Evolutionary conservation across 2,797 vertebrate genomes (phyloP), one percentile per base, ranked within the genome.

Genomic region (Champsocephalus gunnari): DNA sequence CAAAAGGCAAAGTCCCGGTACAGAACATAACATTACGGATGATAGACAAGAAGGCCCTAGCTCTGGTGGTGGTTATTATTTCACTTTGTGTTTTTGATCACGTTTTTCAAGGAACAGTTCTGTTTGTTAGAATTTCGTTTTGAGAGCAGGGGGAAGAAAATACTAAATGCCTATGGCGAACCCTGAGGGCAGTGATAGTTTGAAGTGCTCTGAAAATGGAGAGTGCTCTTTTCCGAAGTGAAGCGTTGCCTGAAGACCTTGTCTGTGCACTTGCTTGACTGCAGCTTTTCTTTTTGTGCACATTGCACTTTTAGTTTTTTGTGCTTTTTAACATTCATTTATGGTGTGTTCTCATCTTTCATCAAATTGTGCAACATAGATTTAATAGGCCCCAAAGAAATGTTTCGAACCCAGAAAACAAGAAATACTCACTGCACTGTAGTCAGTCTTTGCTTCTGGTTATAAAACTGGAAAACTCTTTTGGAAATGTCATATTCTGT

Each of bases 181-280:
- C 84, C 87, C 88, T 81, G 64, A 71, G 79, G 89, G 78, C 81
- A 79, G 66, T 4, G 47, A 75, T 69, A 79, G 83, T 84, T 81
- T 77, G 78, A 81, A 84, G 66, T 65, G 64, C 76, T 85, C 72
- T 82, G 82, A 79, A 88, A 86, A 87, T 79, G 64, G 70, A 72
- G 83, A 68, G 55, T 50, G 65, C 55, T 83, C 56, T 76, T 81
- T 84, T 77, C 72, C 66, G 58, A 81, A 75, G 65, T 66, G 48
- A 87, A 87, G 79, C 2, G 9, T 75, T 72, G 86, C 84, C 74
- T 73, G 47, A 76, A 86, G 78, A 84, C 66, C 49, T 24, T 43
- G 54, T 79, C 79, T 65, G 48, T 71, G 66, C 64, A 48, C 61
- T 74, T 76, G 47, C 43, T 24, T 75, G 55, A 68, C 55, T 62